Conservation (phyloP, 2,113 vertebrate genomes). For the Chaenogobius annularis region DNA sequence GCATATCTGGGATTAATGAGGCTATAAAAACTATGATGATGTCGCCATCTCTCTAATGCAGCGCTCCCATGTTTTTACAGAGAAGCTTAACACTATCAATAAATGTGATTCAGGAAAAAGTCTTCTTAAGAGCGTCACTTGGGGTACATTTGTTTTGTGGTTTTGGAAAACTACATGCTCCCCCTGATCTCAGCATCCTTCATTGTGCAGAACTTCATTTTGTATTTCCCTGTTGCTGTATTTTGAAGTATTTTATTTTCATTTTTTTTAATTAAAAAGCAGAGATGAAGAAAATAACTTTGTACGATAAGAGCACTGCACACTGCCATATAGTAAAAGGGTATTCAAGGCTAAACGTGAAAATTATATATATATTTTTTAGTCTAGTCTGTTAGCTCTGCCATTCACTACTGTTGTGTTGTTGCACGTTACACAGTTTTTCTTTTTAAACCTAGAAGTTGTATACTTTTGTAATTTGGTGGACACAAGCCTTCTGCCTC, state of each 20-base stretch:
- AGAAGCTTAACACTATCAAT: background rate
- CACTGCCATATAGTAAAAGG: background rate
- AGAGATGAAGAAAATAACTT: background rate
- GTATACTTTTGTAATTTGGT: slow-evolving; percentile 15
- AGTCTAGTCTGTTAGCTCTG: no score
- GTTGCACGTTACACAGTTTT: background rate
- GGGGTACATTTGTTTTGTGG: background rate
- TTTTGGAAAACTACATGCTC: background rate
- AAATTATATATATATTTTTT: background rate
- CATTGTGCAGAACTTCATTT: background rate
- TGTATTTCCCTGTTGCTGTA: background rate
- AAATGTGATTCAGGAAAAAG: background rate
- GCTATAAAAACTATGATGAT: slow-evolving; percentile 1
- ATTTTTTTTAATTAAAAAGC: background rate
- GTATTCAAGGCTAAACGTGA: background rate
- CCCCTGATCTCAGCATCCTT: background rate
- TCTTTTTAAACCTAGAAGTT: no score
- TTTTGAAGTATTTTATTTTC: no score
- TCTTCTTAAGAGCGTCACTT: slow-evolving; percentile 2
- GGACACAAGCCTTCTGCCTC: slow-evolving; percentile 13
- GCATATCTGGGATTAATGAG: slow-evolving; percentile 1
- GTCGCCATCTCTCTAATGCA: background rate
- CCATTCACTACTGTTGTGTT: background rate
- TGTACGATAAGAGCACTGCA: no score
- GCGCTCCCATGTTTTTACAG: background rate